These are phyloP conservation scores for Drosophila lini DNA, from an alignment of 1,140 invertebrate genomes.

Conservation along the genomic window DNA sequence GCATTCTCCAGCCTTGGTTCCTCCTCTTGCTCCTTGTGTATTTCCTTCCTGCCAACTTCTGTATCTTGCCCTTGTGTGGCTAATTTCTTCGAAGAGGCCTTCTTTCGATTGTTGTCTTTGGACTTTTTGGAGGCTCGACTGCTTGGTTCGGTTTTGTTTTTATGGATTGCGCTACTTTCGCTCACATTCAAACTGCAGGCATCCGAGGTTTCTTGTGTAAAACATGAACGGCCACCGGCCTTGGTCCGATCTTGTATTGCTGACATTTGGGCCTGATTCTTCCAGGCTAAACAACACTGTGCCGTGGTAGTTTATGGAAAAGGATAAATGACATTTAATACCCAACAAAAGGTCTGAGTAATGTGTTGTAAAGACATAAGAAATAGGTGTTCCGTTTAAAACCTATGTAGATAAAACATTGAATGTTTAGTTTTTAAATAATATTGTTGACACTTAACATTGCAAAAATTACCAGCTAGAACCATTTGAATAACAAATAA, in stretches of 20 bases:
- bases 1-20: neutral
- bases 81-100: neutral
- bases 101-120: slow-evolving; percentile 9
- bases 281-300: neutral
- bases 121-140: slow-evolving; percentile 5
- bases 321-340: neutral
- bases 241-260: neutral
- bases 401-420: neutral
- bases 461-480: too few species aligned
- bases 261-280: neutral
- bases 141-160: neutral
- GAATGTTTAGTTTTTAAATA: neutral
- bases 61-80: neutral
- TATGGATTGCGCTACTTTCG: too few species aligned
- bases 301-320: neutral
- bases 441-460: neutral
- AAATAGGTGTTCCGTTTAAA: too few species aligned
- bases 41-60: neutral
- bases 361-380: too few species aligned
- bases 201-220: neutral
- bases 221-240: neutral
- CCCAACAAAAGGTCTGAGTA: neutral
- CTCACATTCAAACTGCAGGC: slow-evolving; percentile 1
- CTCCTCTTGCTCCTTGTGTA: neutral
- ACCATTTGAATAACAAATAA: neutral